Conservation (phyloP, 1,140 invertebrate genomes). For the Drosophila sulfurigaster region DNA sequence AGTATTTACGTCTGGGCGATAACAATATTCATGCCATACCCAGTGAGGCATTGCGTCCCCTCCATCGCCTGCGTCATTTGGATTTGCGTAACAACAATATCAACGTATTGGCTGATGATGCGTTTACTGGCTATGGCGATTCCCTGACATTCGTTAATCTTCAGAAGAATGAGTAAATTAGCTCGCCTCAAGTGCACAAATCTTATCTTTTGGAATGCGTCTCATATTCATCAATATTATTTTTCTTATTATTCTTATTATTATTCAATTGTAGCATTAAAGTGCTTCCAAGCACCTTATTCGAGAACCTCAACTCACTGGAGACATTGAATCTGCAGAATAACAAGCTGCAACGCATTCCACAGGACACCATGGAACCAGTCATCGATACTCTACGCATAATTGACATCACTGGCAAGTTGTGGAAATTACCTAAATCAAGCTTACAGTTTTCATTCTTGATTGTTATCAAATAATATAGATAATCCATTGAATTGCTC, state of each 20-base stretch:
- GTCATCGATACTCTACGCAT: slow-evolving; percentile 93
- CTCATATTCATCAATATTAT: not conserved
- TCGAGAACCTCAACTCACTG: slow-evolving; percentile 94
- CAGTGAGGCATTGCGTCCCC: slow-evolving; percentile 90
- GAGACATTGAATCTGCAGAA: slow-evolving; percentile 95
- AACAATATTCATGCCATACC: slow-evolving; percentile 94
- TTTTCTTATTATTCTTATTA: not conserved
- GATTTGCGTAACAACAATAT: slow-evolving; percentile 95
- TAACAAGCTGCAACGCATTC: slow-evolving; percentile 92
- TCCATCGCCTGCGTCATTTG: slow-evolving; percentile 94
- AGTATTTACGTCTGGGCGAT: slow-evolving; percentile 94
- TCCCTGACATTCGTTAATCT: slow-evolving; percentile 96
- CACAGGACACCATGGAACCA: slow-evolving; percentile 94
- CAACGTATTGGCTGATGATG: slow-evolving; percentile 91
- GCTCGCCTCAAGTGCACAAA: slow-evolving; percentile 16
- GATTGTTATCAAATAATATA: slow-evolving; percentile 84
- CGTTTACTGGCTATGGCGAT: slow-evolving; percentile 95
- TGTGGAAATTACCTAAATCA: slow-evolving; percentile 2
- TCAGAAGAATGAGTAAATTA: slow-evolving; percentile 94
- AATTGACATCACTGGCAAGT: slow-evolving; percentile 93
- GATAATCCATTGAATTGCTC: slow-evolving; percentile 95
- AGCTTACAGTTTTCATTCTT: not conserved
- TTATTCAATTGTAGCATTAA: slow-evolving; percentile 88
- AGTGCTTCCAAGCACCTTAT: slow-evolving; percentile 90
- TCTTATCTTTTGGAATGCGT: not conserved